Base-by-base conservation (phyloP, 2,113 vertebrate species). In the Odontophorus gujanensis region DNA sequence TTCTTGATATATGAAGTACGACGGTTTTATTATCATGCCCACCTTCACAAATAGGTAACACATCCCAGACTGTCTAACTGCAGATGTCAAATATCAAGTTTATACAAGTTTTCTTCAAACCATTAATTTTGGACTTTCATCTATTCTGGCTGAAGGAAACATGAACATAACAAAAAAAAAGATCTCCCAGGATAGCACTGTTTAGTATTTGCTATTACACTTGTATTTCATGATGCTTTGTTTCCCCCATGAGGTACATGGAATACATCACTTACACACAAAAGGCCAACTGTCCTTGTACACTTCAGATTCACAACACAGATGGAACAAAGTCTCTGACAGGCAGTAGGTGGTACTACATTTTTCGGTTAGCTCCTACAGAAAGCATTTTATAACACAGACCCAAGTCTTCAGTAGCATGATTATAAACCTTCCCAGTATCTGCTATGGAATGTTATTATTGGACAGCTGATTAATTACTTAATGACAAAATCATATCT, bases 1-100 rank as follows among this genome's bases (percentile, higher is more conserved):
- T 28, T 74, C 34, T 0, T 34, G 21, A 2, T 11, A 4, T 4
- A 8, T 4, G 26, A 57, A 10, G 45, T n/a, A 40, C 43, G 50
- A 62, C 8, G 30, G 18, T 13, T 38, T 69, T 40, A 65, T 36
- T 62, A 13, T 7, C 74, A 36, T 2, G 26, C 8, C 28, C 36
- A 40, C 38, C 59, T 11, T 17, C 0, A 0, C 13, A 17, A 67
- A 36, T 32, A 24, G 75, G 22, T 7, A 75, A 15, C 50, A 32
- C 22, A 61, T 13, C 36, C 26, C 28, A 77, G 65, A 32, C 3
- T 40, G 34, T 71, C n/a, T 11, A 58, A 50, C 32, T 75, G 53
- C 42, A 79, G 48, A 50, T 65, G 24, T 15, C 58, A 68, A 57
- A 62, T 4, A 16, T 0, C 48, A 13, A 50, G 48, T 50, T 50